phyloP scores from a whole-genome alignment of 2,888 invertebrate species.

The Diaperis boleti region DNA sequence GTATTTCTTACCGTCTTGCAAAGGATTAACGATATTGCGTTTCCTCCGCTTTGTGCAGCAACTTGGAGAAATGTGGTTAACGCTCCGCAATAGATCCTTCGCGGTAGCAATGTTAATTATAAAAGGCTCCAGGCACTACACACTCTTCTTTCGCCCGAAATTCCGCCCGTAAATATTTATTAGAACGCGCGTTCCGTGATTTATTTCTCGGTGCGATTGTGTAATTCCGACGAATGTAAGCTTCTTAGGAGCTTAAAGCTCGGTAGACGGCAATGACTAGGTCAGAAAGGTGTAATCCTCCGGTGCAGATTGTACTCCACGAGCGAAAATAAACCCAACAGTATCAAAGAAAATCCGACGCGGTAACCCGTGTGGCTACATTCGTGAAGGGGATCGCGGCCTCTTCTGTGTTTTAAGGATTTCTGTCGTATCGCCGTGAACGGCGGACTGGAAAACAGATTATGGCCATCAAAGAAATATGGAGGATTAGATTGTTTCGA shows the following conservation, averaged over 20 bases:
- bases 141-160: not conserved
- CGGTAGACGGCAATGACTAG: slow-evolving; percentile 39
- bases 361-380: slow-evolving; percentile 39
- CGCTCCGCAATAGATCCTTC: not conserved
- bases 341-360: slow-evolving; percentile 35
- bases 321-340: slow-evolving; percentile 40
- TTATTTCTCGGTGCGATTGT: slow-evolving; percentile 36
- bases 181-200: slow-evolving; percentile 40
- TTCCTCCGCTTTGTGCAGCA: not conserved
- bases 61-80: not conserved
- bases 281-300: slow-evolving; percentile 43
- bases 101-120: slow-evolving; percentile 4
- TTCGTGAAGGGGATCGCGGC: slow-evolving; percentile 33
- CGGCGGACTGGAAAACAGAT: slow-evolving; percentile 46
- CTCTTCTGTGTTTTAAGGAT: slow-evolving; percentile 43
- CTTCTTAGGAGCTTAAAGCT: slow-evolving; percentile 35
- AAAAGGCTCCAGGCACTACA: not conserved
- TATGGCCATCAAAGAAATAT: slow-evolving; percentile 47
- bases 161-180: slow-evolving; percentile 43
- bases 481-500: slow-evolving; percentile 39
- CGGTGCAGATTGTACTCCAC: slow-evolving; percentile 42
- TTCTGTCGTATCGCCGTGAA: slow-evolving; percentile 42
- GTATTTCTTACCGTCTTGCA: not conserved
- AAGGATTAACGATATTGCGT: slow-evolving; percentile 4
- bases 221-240: slow-evolving; percentile 42